These are phyloP conservation scores for Tenebrosternarchus preto DNA, from an alignment of 2,113 vertebrate genomes.

Conservation along the genomic window DNA sequence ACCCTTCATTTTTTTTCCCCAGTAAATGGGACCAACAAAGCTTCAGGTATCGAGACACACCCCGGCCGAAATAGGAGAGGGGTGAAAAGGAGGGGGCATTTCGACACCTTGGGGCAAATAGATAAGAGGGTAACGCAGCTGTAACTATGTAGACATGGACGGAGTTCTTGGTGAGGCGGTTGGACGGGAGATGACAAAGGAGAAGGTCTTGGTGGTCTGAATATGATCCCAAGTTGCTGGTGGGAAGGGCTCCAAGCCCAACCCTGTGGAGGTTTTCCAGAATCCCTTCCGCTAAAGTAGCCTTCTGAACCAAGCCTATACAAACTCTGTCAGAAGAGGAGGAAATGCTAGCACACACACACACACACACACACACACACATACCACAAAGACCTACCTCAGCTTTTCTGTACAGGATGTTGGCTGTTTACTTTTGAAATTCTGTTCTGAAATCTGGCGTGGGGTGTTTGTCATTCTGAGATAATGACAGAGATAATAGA, in stretches of 20 bases:
- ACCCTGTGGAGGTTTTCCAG: not conserved
- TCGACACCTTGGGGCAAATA: conserved; percentile 64
- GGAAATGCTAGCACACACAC: conserved; percentile 53
- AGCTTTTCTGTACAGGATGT: conserved; percentile 58
- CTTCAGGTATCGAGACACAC: conserved; percentile 57
- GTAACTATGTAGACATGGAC: conserved; percentile 42
- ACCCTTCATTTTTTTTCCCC: conserved; percentile 67
- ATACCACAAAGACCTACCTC: conserved; percentile 53
- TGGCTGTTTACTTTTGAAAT: conserved; percentile 72
- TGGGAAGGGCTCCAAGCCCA: conserved; percentile 39
- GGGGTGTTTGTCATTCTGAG: conserved; percentile 57
- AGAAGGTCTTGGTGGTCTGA: conserved; percentile 24
- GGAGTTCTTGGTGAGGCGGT: conserved; percentile 18
- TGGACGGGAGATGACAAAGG: not conserved
- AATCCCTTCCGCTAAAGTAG: conserved; percentile 7
- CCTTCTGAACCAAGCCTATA: conserved; percentile 16
- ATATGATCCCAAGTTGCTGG: conserved; percentile 30
- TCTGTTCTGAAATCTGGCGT: conserved; percentile 54
- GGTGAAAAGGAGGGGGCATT: conserved; percentile 60
- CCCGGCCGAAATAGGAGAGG: conserved; percentile 64
- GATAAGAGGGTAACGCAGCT: conserved; percentile 57
- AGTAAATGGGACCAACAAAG: conserved; percentile 65
- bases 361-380: conserved; percentile 19
- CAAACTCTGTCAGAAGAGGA: conserved; percentile 54
- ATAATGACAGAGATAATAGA: conserved; percentile 65